Evolutionary conservation across 2,888 invertebrate species (phyloP).

Genomic region (Drosophila mercatorum): DNA sequence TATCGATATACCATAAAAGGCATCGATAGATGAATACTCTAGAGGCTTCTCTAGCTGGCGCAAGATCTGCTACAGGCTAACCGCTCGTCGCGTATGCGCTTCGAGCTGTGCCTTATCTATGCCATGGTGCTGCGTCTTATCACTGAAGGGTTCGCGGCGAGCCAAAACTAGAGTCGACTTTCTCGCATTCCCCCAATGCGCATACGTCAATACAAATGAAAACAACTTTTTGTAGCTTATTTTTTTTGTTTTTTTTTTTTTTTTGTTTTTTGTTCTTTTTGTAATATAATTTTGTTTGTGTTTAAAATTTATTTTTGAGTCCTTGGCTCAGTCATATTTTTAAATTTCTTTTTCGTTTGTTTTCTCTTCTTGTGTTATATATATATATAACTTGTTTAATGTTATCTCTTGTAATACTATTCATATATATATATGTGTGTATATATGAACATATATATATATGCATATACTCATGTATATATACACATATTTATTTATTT

Average conservation of each 20-base stretch:
- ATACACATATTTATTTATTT: background rate
- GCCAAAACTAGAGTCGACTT: background rate
- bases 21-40: too few relatives aligned
- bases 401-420: constrained; percentile 37
- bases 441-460: constrained; percentile 5
- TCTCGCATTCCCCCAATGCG: background rate
- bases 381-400: constrained; percentile 15
- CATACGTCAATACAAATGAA: background rate
- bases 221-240: constrained; percentile 12
- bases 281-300: constrained; percentile 59
- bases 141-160: constrained; percentile 7
- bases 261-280: constrained; percentile 33
- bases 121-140: background rate
- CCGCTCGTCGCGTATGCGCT: background rate
- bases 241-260: constrained; percentile 24
- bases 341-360: constrained; percentile 47
- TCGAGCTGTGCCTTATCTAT: background rate
- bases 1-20: too few relatives aligned
- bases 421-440: constrained; percentile 9
- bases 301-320: constrained; percentile 82
- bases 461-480: constrained; percentile 3
- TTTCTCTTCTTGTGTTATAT: constrained; percentile 17
- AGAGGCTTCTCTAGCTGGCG: too few relatives aligned
- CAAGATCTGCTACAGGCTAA: background rate
- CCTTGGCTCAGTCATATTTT: constrained; percentile 83